These are phyloP conservation scores for Asbolus verrucosus DNA, from an alignment of 1,140 invertebrate species.

Conservation along the genomic window DNA sequence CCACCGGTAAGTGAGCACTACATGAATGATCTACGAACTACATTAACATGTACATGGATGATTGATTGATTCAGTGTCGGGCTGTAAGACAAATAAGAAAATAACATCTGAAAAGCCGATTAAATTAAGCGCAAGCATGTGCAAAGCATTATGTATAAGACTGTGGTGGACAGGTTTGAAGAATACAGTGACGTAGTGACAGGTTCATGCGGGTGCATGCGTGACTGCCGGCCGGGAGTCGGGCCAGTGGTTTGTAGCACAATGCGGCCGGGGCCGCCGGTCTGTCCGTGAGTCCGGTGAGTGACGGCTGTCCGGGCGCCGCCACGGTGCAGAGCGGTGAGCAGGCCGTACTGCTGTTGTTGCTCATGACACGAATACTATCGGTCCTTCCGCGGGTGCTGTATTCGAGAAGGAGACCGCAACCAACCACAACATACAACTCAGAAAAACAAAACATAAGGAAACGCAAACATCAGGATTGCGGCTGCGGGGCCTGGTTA, in stretches of 20 bases:
- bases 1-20: constrained; percentile 32
- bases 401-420: constrained; percentile 82
- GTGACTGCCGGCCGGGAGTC: constrained; percentile 56
- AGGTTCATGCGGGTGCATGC: constrained; percentile 55
- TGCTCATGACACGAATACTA: constrained; percentile 58
- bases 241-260: constrained; percentile 50
- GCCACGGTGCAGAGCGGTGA: constrained; percentile 56
- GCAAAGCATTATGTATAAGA: constrained; percentile 51
- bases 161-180: constrained; percentile 19
- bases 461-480: constrained; percentile 54
- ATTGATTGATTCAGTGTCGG: constrained; percentile 18
- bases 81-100: constrained; percentile 40
- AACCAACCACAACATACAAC: constrained; percentile 69
- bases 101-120: constrained; percentile 31
- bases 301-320: constrained; percentile 56
- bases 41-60: constrained; percentile 14
- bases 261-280: constrained; percentile 50
- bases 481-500: constrained; percentile 56
- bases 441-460: constrained; percentile 47
- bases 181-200: constrained; percentile 17
- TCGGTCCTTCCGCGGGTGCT: constrained; percentile 81
- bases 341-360: constrained; percentile 57
- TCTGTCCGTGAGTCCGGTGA: constrained; percentile 53
- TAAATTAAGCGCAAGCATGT: constrained; percentile 56
- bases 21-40: constrained; percentile 40